Evolutionary conservation across 2,888 invertebrate genomes (phyloP).

Genomic region (Mimumesa dahlbomi): DNA sequence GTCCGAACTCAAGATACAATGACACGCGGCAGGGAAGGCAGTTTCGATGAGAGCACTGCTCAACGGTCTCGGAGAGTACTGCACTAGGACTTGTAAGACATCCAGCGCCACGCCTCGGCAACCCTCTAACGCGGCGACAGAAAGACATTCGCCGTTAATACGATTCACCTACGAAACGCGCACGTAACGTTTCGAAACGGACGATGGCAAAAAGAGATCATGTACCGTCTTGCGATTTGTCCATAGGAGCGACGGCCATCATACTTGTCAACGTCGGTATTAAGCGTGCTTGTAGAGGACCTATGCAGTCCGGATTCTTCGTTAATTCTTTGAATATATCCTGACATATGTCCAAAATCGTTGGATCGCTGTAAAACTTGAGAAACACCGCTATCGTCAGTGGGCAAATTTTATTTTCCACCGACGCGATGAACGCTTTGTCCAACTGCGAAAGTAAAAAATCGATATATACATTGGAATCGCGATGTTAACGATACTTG

Average conservation of each 20-base stretch:
- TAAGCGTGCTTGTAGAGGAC: constrained; percentile 84
- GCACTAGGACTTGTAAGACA: constrained; percentile 84
- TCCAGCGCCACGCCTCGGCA: constrained; percentile 84
- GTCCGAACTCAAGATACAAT: constrained; percentile 84
- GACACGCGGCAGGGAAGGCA: constrained; percentile 85
- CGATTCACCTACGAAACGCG: too few species aligned
- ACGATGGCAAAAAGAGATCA: background rate
- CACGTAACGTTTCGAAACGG: too few species aligned
- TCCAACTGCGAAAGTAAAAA: constrained; percentile 81
- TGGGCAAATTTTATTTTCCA: constrained; percentile 85
- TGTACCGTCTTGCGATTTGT: constrained; percentile 74
- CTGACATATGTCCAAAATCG: constrained; percentile 83
- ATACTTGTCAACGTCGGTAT: constrained; percentile 86
- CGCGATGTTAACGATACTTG: background rate
- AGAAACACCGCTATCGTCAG: constrained; percentile 86
- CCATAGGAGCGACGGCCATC: constrained; percentile 71
- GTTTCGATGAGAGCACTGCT: constrained; percentile 83
- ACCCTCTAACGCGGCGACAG: constrained; percentile 65
- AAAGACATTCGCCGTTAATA: too few species aligned
- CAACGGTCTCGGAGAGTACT: constrained; percentile 84
- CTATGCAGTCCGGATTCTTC: constrained; percentile 83
- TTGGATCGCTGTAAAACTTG: constrained; percentile 85
- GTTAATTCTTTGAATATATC: constrained; percentile 85
- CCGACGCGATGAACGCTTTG: constrained; percentile 83
- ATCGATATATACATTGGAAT: too few species aligned